phyloP scores from a whole-genome alignment of 2,888 invertebrate species.

The Siphlonurus alternatus region DNA sequence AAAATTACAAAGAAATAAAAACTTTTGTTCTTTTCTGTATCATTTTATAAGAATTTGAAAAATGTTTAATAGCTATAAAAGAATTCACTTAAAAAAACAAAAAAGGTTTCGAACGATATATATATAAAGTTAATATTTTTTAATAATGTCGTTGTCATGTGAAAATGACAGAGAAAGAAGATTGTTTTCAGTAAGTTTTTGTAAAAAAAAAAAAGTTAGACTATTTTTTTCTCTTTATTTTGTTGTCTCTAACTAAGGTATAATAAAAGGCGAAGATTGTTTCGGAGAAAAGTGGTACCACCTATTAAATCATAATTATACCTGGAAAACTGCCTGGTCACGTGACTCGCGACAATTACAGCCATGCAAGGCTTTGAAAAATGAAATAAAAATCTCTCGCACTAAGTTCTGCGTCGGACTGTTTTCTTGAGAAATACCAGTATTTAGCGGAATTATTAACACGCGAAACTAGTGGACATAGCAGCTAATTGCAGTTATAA shows the following conservation, averaged over 20 bases:
- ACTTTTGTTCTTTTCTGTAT: too few species aligned
- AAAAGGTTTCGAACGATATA: too few species aligned
- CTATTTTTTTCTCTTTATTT: neutral
- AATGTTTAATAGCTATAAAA: too few species aligned
- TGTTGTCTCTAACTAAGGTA: neutral
- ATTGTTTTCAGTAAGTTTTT: neutral
- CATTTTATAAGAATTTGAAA: too few species aligned
- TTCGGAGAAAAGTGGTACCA: constrained; percentile 4
- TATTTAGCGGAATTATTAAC: neutral
- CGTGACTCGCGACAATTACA: constrained; percentile 2
- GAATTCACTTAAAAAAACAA: too few species aligned
- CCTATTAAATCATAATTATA: constrained; percentile 4
- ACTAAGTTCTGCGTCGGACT: too few species aligned
- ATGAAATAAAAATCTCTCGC: constrained; percentile 1
- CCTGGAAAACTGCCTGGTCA: constrained; percentile 1
- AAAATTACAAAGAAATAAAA: too few species aligned
- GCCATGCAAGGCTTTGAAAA: neutral
- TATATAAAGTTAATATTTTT: neutral
- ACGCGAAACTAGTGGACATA: neutral
- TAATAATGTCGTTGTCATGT: neutral
- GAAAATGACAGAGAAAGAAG: neutral
- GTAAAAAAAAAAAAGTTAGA: neutral
- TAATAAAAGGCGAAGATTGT: constrained; percentile 3
- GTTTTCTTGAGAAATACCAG: too few species aligned
- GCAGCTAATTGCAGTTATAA: neutral